Evolutionary conservation across 2,797 vertebrate species (phyloP).

Genomic region (Vultur gryphus): DNA sequence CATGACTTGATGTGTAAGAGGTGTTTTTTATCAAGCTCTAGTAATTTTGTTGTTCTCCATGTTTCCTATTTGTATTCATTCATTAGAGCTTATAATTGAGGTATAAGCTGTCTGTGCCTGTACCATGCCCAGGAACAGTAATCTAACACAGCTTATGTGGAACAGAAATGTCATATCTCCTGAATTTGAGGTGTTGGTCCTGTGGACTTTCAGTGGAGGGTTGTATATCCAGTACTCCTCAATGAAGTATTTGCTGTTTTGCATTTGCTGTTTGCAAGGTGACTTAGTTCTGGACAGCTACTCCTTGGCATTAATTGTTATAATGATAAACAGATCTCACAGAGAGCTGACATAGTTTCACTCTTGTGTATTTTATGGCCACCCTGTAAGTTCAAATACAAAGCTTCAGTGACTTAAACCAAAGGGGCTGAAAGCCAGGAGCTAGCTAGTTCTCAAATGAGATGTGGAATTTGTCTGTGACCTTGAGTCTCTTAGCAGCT

Average conservation of each 20-base stretch:
- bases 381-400: not conserved
- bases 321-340: not conserved
- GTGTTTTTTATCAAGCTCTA: not conserved
- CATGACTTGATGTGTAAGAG: not conserved
- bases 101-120: not conserved
- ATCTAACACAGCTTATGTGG: not conserved
- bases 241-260: no score
- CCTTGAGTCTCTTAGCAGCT: constrained; percentile 19
- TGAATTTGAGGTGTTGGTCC: not conserved
- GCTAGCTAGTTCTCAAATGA: not conserved
- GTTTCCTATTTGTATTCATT: not conserved
- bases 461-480: not conserved
- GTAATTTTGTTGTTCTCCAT: not conserved
- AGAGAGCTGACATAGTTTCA: not conserved
- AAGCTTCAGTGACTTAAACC: not conserved
- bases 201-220: accelerated
- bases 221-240: not conserved
- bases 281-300: not conserved
- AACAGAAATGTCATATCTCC: not conserved
- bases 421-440: constrained; percentile 2
- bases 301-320: not conserved
- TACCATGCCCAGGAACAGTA: not conserved
- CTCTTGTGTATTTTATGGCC: not conserved
- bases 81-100: not conserved
- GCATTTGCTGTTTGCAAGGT: not conserved